phyloP scores from a whole-genome alignment of 2,797 vertebrate genomes.

The Anguilla pacifica region DNA sequence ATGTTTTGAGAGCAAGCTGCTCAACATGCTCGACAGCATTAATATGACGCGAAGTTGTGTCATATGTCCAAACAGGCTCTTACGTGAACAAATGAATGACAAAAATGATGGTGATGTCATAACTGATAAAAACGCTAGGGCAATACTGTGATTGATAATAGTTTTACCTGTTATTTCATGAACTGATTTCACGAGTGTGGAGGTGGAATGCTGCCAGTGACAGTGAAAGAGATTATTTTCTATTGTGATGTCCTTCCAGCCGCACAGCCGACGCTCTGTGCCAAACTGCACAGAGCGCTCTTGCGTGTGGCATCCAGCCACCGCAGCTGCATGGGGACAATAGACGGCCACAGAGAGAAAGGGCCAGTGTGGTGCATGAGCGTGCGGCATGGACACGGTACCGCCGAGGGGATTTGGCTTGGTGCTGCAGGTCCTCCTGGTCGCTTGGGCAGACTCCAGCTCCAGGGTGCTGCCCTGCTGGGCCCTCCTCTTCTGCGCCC shows the following conservation, averaged over 20 bases:
- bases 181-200: neutral
- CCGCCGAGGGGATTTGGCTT: constrained; percentile 74
- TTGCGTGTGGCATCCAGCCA: constrained; percentile 29
- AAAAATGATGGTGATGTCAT: neutral
- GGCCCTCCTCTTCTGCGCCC: constrained; percentile 69
- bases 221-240: constrained; percentile 18
- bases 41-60: constrained; percentile 20
- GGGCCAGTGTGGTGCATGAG: neutral
- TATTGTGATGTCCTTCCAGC: constrained; percentile 33
- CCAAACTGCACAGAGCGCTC: constrained; percentile 8
- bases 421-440: constrained; percentile 62
- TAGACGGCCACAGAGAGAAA: neutral
- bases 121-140: neutral
- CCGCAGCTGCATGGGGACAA: constrained; percentile 33
- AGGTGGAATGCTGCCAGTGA: neutral
- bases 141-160: neutral
- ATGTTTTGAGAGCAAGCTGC: constrained; percentile 46
- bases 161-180: neutral
- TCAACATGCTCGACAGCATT: constrained; percentile 52
- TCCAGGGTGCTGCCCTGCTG: constrained; percentile 24
- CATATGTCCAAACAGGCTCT: neutral
- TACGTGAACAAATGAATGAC: constrained; percentile 20
- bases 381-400: constrained; percentile 53
- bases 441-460: constrained; percentile 31
- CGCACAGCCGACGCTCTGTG: constrained; percentile 20